These are phyloP conservation scores for Pelodiscus sinensis DNA, from an alignment of 2,113 vertebrate genomes.

Conservation along the genomic window DNA sequence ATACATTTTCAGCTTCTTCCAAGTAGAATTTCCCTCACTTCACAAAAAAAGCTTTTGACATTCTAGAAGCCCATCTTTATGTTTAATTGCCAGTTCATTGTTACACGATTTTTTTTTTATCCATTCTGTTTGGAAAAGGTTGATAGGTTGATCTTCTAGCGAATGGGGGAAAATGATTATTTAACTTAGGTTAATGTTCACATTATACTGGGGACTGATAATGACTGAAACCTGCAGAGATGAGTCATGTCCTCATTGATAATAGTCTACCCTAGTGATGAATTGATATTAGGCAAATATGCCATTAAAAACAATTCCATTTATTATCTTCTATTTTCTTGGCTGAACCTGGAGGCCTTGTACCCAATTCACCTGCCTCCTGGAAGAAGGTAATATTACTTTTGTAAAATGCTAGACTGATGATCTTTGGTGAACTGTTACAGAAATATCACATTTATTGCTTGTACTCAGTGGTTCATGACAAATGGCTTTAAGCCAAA, in stretches of 20 bases:
- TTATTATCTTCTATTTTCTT: neutral
- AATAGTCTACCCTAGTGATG: neutral
- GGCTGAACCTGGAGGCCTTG: neutral
- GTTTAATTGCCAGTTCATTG: neutral
- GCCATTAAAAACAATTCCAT: neutral
- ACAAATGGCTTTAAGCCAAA: neutral
- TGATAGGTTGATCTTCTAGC: neutral
- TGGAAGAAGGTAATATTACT: neutral
- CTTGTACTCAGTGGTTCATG: neutral
- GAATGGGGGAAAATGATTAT: neutral
- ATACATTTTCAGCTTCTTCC: accelerated
- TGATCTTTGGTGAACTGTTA: neutral
- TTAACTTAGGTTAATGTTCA: neutral
- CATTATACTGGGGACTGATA: neutral
- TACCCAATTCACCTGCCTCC: neutral
- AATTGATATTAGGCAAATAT: neutral
- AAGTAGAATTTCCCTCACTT: neutral
- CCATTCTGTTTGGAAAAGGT: neutral
- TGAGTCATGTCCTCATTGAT: neutral
- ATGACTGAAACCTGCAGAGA: neutral
- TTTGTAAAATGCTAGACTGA: neutral
- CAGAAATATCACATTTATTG: neutral
- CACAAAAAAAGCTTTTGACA: neutral
- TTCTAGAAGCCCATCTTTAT: neutral
- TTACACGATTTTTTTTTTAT: neutral